phyloP scores from a whole-genome alignment of 2,888 invertebrate species.

The Cremastinae sp. region DNA sequence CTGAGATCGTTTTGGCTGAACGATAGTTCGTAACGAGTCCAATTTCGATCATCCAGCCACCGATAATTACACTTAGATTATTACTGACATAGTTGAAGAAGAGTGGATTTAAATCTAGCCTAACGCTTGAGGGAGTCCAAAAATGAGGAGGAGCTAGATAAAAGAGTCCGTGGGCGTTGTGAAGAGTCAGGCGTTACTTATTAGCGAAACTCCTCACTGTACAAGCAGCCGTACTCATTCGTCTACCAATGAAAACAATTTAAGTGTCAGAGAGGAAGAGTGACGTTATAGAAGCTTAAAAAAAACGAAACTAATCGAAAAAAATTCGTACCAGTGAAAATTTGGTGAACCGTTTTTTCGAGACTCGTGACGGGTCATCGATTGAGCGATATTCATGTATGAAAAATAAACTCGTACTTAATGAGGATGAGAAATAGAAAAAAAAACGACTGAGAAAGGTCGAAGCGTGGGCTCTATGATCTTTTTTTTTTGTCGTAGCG shows the following conservation, averaged over 20 bases:
- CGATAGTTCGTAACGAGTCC: background rate
- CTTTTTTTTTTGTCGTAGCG: conserved; percentile 31
- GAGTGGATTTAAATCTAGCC: conserved; percentile 47
- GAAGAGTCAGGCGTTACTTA: conserved; percentile 64
- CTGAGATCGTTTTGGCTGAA: background rate
- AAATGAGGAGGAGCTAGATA: conserved; percentile 16
- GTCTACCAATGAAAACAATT: conserved; percentile 75
- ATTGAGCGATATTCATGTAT: conserved; percentile 38
- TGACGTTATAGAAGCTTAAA: conserved; percentile 50
- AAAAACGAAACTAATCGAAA: conserved; percentile 11
- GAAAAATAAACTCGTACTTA: conserved; percentile 60
- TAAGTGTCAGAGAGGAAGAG: conserved; percentile 62
- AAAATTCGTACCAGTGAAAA: conserved; percentile 35
- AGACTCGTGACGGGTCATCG: conserved; percentile 59
- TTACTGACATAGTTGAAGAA: conserved; percentile 58
- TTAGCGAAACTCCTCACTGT: conserved; percentile 56
- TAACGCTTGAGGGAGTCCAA: conserved; percentile 33
- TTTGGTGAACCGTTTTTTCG: conserved; percentile 35
- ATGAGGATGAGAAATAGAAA: conserved; percentile 36
- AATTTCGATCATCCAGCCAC: conserved; percentile 43
- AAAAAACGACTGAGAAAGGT: conserved; percentile 62
- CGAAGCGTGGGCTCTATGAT: conserved; percentile 66
- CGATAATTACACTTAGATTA: conserved; percentile 61
- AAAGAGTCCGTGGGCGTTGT: conserved; percentile 27
- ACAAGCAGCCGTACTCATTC: conserved; percentile 71